Evolutionary conservation across 2,797 vertebrate genomes (phyloP).

Genomic region (Sebastes diaconus): DNA sequence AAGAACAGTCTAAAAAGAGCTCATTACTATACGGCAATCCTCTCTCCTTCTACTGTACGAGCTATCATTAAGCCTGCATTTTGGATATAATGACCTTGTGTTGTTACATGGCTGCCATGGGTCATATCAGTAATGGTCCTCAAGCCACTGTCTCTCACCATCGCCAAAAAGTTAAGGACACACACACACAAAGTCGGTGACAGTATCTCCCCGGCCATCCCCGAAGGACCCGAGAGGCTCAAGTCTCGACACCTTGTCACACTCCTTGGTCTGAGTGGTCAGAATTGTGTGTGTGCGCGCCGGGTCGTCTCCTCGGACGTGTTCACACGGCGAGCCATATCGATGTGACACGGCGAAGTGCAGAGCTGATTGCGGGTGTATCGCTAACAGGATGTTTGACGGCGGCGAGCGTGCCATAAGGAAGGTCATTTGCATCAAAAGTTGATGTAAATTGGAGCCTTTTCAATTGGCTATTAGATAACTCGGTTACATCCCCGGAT

Average conservation of each 20-base stretch:
- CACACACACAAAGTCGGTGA: conserved; percentile 32
- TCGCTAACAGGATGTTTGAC: conserved; percentile 46
- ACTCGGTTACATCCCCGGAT: conserved; percentile 63
- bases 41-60: conserved; percentile 56
- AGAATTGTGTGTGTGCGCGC: background rate
- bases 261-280: conserved; percentile 36
- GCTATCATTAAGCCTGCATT: conserved; percentile 72
- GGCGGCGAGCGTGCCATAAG: conserved; percentile 4
- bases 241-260: conserved; percentile 68
- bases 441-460: conserved; percentile 57
- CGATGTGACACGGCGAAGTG: conserved; percentile 58
- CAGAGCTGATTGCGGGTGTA: conserved; percentile 29
- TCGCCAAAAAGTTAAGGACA: conserved; percentile 51
- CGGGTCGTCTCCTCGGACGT: conserved; percentile 21
- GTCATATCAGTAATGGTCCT: conserved; percentile 83
- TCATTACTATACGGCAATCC: conserved; percentile 58
- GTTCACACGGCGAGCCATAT: conserved; percentile 51
- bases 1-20: conserved; percentile 62
- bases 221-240: conserved; percentile 56
- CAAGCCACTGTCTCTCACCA: conserved; percentile 65
- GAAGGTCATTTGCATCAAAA: conserved; percentile 65
- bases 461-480: conserved; percentile 70
- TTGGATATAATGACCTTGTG: conserved; percentile 80
- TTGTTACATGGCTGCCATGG: conserved; percentile 78
- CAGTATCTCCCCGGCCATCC: conserved; percentile 49